These are phyloP conservation scores for Aromia moschata DNA, from an alignment of 2,888 invertebrate species.

Conservation along the genomic window DNA sequence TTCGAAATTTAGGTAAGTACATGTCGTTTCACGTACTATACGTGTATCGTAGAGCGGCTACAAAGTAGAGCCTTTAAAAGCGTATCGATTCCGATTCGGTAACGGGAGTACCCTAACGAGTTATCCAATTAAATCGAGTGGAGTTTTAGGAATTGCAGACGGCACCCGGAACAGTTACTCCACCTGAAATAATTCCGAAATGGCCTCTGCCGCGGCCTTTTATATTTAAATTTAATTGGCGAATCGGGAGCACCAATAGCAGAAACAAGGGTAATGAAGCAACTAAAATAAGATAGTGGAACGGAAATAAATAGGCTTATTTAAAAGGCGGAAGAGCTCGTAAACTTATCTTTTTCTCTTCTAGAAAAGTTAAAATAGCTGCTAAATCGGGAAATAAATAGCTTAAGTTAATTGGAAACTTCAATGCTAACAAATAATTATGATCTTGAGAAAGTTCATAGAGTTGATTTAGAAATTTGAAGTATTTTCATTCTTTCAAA, in stretches of 20 bases:
- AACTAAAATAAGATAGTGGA: background rate
- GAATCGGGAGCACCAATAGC: background rate
- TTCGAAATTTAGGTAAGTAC: constrained; percentile 1
- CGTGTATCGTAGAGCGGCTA: background rate
- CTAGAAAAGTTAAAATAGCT: too few relatives aligned
- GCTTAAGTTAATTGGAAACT: too few relatives aligned
- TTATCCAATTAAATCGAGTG: background rate
- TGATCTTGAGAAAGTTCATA: too few relatives aligned
- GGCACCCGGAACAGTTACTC: background rate
- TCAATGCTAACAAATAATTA: too few relatives aligned
- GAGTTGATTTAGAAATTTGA: too few relatives aligned
- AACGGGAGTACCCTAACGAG: background rate
- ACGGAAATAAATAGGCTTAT: background rate
- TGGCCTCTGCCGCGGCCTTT: background rate
- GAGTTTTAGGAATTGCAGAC: background rate
- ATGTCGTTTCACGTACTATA: background rate
- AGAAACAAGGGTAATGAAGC: background rate
- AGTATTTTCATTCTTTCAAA: too few relatives aligned
- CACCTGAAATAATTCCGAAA: constrained; percentile 6
- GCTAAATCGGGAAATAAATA: too few relatives aligned
- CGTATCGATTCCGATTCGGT: constrained; percentile 1
- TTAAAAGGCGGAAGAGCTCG: background rate
- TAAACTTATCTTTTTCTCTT: too few relatives aligned
- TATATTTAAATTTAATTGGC: background rate
- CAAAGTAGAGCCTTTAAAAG: constrained; percentile 4